A percentile compares a stretch with the other conserved stretches of the same genome.
Conservation (phyloP, 2,888 invertebrate species). For the Metallyticus violacea region DNA sequence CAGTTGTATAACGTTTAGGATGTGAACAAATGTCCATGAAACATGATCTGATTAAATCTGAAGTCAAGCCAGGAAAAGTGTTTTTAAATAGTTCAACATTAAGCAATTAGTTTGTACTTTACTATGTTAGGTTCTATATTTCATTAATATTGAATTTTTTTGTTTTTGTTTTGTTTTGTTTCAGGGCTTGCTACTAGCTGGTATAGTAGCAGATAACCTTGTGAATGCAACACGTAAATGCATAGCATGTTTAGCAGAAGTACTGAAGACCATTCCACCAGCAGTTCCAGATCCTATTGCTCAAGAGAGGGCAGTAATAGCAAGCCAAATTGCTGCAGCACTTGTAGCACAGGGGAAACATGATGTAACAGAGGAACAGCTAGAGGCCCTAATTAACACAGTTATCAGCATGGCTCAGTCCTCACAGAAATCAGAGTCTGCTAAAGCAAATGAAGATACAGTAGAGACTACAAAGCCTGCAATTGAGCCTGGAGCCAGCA, state of each 20-base stretch:
- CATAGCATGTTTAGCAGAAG: slow-evolving; percentile 70
- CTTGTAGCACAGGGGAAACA: slow-evolving; percentile 76
- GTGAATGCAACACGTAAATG: slow-evolving; percentile 70
- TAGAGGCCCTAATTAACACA: slow-evolving; percentile 75
- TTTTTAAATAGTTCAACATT: no score
- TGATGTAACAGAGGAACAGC: slow-evolving; percentile 73
- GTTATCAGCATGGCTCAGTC: slow-evolving; percentile 70
- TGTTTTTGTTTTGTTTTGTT: no score
- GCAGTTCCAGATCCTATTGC: slow-evolving; percentile 44
- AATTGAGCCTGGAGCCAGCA: slow-evolving; percentile 28
- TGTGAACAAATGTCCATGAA: no score
- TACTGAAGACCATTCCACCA: slow-evolving; percentile 51
- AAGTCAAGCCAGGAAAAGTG: no score
- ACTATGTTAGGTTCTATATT: no score
- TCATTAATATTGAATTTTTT: no score
- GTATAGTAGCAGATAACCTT: slow-evolving; percentile 60
- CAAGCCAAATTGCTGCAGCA: slow-evolving; percentile 77
- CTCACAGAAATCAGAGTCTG: slow-evolving; percentile 52
- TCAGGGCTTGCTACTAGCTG: slow-evolving; percentile 72
- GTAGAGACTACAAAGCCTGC: slow-evolving; percentile 40
- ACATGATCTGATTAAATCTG: no score
- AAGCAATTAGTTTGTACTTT: no score
- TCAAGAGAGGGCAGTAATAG: slow-evolving; percentile 76
- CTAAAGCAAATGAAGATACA: slow-evolving; percentile 52
- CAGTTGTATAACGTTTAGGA: no score